Evolutionary conservation across 2,797 vertebrate species (phyloP), one percentile per base, ranked within the genome.

Genomic region (Oophaga sylvatica): DNA sequence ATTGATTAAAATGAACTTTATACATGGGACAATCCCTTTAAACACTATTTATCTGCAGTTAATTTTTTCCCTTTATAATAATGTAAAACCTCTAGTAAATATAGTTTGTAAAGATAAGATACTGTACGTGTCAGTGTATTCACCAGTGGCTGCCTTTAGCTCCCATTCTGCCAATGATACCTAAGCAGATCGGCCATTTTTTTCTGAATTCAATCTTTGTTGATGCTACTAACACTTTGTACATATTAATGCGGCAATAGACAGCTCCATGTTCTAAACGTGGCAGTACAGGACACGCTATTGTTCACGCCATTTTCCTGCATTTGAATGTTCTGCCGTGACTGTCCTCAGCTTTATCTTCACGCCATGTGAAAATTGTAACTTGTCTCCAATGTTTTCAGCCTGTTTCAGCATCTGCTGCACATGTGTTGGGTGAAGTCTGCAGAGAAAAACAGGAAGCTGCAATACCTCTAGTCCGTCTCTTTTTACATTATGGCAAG

Each of bases 371-470:
- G 48, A 71, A 70, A 57, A 26, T 20, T 20, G 17, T 85, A 85
- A 77, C 29, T 29, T 75, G 41, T 56, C 53, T 22, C 35, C 10
- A 62, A 83, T 22, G 65, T 65, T 56, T 89, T 75, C 94, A 99
- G 98, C 98, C 98, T 0, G 97, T 99, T 90, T 99, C 98, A 0
- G 95, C 97, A 0, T 99, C 98, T 15, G 95, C 97, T 0, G 98
- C 98, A 45, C 96, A 99, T 77, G 94, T 96, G 90, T 94, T 99
- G 91, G 98, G 98, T 15, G 98, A 99, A 93, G 97, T 98, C 80
- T 99, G 98, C 93, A 94, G 97, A 88, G 98, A 99, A 91, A 99
- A 99, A 91, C 98, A 99, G 91, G 98, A 99, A 93, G 98, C 98
- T 0, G 98, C 98, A 63, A 95, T 99, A 88, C 98, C 98, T 0